These are phyloP conservation scores for Amblyjoppa proteus DNA, from an alignment of 2,888 invertebrate species.

Conservation along the genomic window DNA sequence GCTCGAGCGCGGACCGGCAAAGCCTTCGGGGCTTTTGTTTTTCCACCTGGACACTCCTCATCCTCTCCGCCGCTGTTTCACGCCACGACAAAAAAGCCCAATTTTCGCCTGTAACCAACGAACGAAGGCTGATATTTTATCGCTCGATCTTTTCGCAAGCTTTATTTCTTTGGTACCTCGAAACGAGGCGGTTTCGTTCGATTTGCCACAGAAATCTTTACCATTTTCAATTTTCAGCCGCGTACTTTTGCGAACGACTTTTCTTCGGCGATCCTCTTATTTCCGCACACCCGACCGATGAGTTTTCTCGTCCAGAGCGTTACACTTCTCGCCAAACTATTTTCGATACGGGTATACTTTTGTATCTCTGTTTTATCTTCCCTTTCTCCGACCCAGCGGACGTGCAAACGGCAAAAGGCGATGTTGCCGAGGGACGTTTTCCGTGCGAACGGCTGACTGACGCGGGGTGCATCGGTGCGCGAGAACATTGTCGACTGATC, in stretches of 20 bases:
- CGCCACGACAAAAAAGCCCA: not conserved
- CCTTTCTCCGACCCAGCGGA: conserved; percentile 4
- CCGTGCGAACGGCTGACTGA: conserved; percentile 25
- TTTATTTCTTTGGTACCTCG: conserved; percentile 21
- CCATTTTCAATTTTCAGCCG: conserved; percentile 38
- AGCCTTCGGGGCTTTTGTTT: conserved; percentile 22
- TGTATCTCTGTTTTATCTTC: conserved; percentile 15
- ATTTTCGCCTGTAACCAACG: conserved; percentile 60
- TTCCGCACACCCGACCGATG: not conserved
- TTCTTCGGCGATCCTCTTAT: conserved; percentile 1
- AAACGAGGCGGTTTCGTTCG: not conserved
- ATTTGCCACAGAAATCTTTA: conserved; percentile 46
- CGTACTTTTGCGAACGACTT: conserved; percentile 7
- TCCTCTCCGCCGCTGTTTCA: conserved; percentile 34
- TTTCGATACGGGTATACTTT: conserved; percentile 7
- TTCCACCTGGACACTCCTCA: conserved; percentile 42
- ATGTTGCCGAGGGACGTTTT: conserved; percentile 27
- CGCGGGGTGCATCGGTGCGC: not conserved
- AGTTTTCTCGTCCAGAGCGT: conserved; percentile 21
- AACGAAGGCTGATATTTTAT: conserved; percentile 62
- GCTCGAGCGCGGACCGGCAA: not conserved
- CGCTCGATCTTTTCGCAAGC: not conserved
- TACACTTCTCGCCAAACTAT: conserved; percentile 7
- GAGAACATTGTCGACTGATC: conserved; percentile 24
- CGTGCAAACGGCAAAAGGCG: conserved; percentile 47